Evolutionary conservation across 2,113 vertebrate genomes (phyloP).

Genomic region (Megaleporinus macrocephalus): DNA sequence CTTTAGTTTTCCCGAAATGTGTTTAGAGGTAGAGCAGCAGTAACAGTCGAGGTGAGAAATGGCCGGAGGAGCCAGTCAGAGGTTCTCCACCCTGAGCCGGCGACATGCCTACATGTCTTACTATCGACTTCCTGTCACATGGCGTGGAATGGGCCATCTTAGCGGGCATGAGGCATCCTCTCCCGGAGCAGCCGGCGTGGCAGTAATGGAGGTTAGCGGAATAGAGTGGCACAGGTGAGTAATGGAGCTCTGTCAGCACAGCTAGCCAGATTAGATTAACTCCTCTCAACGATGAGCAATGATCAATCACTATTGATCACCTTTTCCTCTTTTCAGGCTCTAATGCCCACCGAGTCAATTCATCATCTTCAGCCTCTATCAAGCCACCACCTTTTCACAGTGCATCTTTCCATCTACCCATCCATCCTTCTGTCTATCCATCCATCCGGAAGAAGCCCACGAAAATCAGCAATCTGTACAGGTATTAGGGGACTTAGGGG

Average conservation of each 20-base stretch:
- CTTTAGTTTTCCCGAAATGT: not conserved
- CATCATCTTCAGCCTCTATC: not conserved
- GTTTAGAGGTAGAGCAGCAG: not conserved
- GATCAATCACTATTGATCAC: conserved; percentile 13
- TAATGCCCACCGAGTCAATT: not conserved
- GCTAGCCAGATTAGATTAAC: conserved; percentile 2
- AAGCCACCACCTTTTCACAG: too few species aligned
- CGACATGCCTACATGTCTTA: conserved; percentile 3
- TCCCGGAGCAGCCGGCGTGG: not conserved
- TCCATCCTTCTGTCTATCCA: too few species aligned
- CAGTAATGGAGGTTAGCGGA: conserved; percentile 4
- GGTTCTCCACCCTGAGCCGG: not conserved
- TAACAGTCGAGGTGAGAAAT: not conserved
- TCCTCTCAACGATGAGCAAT: conserved; percentile 3
- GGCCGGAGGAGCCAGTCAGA: not conserved
- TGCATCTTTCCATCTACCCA: too few species aligned
- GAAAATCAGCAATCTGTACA: too few species aligned
- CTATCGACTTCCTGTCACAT: conserved; percentile 6
- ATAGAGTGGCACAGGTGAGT: not conserved
- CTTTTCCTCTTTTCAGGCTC: not conserved
- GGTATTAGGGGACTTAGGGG: too few species aligned
- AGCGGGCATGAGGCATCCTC: not conserved
- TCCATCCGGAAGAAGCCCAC: too few species aligned
- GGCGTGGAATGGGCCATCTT: not conserved
- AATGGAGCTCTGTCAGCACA: not conserved